Conservation (phyloP, 2,888 invertebrate species). For the Cremastinae sp. region DNA sequence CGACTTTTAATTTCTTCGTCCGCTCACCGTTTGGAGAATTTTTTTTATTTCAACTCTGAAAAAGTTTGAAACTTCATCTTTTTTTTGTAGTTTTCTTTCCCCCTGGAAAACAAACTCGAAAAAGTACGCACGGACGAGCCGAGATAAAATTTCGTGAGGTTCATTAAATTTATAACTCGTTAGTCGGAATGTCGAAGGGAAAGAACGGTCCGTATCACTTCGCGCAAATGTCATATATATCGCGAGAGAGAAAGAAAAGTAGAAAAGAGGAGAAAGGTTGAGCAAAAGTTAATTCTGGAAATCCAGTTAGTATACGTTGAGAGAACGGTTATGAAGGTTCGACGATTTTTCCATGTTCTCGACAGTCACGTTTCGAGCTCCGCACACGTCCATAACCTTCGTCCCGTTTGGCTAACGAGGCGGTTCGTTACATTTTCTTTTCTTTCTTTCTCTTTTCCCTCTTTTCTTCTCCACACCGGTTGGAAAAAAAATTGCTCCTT, state of each 20-base stretch:
- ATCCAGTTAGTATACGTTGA: slow-evolving; percentile 38
- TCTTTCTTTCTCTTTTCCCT: not conserved
- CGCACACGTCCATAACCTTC: slow-evolving; percentile 16
- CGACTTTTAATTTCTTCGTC: too few species aligned
- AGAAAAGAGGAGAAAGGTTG: slow-evolving; percentile 2
- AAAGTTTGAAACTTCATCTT: too few species aligned
- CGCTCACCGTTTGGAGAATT: too few species aligned
- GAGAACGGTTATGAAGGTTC: slow-evolving; percentile 41
- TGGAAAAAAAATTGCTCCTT: slow-evolving; percentile 6
- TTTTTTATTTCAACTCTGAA: too few species aligned
- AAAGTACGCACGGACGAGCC: not conserved
- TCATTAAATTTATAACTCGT: slow-evolving; percentile 44
- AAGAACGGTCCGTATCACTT: slow-evolving; percentile 1
- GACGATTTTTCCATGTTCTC: slow-evolving; percentile 33
- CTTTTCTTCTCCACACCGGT: slow-evolving; percentile 6
- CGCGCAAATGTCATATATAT: not conserved
- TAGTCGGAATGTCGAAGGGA: slow-evolving; percentile 12
- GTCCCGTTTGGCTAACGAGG: slow-evolving; percentile 40
- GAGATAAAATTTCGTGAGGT: not conserved
- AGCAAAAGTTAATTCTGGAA: slow-evolving; percentile 39
- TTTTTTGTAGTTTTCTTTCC: too few species aligned
- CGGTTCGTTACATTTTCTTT: slow-evolving; percentile 37
- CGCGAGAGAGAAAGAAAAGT: slow-evolving; percentile 7
- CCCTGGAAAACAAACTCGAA: too few species aligned
- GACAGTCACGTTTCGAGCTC: slow-evolving; percentile 35